A percentile compares a stretch with the other conserved stretches of the same genome.
phyloP scores from a whole-genome alignment of 2,888 invertebrate genomes.

The Thereva nobilitata region DNA sequence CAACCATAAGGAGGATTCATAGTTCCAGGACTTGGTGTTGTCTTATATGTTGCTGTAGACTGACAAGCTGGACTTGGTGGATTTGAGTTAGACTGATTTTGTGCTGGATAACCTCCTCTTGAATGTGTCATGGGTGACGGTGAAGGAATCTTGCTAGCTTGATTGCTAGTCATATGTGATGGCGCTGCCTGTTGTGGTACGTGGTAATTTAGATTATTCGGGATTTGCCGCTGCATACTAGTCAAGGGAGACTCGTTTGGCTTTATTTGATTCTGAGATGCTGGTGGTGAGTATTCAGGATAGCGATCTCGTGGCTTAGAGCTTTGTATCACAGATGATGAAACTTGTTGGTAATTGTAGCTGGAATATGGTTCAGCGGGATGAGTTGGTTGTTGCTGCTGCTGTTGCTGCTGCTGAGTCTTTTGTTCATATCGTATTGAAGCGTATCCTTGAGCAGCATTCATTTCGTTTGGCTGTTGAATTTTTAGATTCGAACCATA shows the following conservation, averaged over 20 bases:
- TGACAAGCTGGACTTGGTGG: conserved; percentile 21
- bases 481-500: no score
- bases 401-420: background rate
- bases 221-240: no score
- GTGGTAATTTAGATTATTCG: conserved; percentile 14
- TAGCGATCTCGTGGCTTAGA: conserved; percentile 30
- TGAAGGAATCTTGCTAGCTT: conserved; percentile 29
- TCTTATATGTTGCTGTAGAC: conserved; percentile 20
- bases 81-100: conserved; percentile 12
- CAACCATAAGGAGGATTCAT: conserved; percentile 45
- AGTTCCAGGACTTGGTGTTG: conserved; percentile 33
- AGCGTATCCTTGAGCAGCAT: background rate
- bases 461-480: no score
- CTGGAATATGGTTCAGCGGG: background rate
- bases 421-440: background rate
- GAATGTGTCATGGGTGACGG: conserved; percentile 28
- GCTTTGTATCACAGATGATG: conserved; percentile 37
- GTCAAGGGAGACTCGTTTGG: no score
- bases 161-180: conserved; percentile 2
- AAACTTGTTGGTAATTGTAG: conserved; percentile 15
- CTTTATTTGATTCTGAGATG: background rate
- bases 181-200: conserved; percentile 12
- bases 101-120: conserved; percentile 20
- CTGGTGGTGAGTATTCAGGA: conserved; percentile 16
- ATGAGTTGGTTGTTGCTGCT: background rate